phyloP scores from a whole-genome alignment of 2,888 invertebrate genomes.

The Anthrax anthrax region DNA sequence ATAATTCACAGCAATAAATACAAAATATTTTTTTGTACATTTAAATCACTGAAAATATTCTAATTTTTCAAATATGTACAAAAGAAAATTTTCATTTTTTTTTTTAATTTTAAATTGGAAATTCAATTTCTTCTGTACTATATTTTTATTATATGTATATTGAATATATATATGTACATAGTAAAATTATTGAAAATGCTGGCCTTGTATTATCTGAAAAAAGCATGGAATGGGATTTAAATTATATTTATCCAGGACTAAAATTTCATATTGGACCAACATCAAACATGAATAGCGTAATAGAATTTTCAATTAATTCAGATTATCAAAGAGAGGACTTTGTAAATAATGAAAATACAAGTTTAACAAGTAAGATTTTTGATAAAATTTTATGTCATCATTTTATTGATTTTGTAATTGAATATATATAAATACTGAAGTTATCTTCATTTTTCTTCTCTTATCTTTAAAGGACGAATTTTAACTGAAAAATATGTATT shows the following conservation, averaged over 20 bases:
- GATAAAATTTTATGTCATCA: no score
- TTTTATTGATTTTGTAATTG: background rate
- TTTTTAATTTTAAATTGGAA: no score
- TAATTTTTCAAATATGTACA: no score
- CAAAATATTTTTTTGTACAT: no score
- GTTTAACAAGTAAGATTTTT: background rate
- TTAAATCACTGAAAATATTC: no score
- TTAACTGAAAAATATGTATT: conserved; percentile 57
- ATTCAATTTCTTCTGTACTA: no score
- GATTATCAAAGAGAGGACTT: conserved; percentile 31
- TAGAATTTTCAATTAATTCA: conserved; percentile 59
- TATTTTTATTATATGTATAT: no score
- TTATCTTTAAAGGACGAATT: conserved; percentile 47
- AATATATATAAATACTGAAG: background rate
- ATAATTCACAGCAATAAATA: no score
- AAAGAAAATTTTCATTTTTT: no score
- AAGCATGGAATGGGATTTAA: conserved; percentile 60
- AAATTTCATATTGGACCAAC: conserved; percentile 62
- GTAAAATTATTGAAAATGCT: conserved; percentile 46
- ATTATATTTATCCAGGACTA: conserved; percentile 57
- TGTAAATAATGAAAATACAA: background rate
- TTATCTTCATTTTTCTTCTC: background rate
- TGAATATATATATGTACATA: no score
- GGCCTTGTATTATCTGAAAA: conserved; percentile 54
- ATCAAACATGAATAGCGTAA: conserved; percentile 48